These are phyloP conservation scores for Helicoverpa assulta DNA, from an alignment of 2,888 invertebrate species.

Conservation along the genomic window DNA sequence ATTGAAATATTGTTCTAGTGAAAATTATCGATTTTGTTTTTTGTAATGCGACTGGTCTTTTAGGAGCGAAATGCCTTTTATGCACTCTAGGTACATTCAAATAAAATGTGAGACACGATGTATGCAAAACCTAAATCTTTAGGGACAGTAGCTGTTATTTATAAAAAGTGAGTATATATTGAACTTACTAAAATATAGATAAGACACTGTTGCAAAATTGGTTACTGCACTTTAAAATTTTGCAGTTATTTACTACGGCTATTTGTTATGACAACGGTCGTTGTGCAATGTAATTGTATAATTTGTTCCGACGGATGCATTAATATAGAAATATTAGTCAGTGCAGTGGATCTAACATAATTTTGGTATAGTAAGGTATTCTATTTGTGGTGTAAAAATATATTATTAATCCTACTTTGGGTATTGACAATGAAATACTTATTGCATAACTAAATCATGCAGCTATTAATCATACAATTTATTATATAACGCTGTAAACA, in stretches of 20 bases:
- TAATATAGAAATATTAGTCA: slow-evolving; percentile 20
- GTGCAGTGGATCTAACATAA: background rate
- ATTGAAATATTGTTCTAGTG: slow-evolving; percentile 30
- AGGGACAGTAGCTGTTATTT: too few relatives aligned
- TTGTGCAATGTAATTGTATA: slow-evolving; percentile 28
- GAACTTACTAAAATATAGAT: too few relatives aligned
- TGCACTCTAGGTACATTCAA: background rate
- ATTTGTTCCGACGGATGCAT: slow-evolving; percentile 6
- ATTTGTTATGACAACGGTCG: slow-evolving; percentile 11
- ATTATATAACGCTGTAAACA: slow-evolving; percentile 2
- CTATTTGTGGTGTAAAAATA: background rate
- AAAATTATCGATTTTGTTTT: slow-evolving; percentile 7
- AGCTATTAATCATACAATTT: background rate
- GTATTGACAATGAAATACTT: background rate
- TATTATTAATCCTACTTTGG: background rate
- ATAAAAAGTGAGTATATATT: too few relatives aligned
- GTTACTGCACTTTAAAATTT: background rate
- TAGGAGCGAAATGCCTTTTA: background rate
- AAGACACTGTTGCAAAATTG: background rate
- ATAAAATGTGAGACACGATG: background rate
- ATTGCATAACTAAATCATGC: background rate
- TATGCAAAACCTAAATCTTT: too few relatives aligned
- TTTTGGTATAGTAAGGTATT: background rate
- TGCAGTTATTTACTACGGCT: background rate
- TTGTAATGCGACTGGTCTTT: background rate